Conservation (phyloP, 53 echinoderm and acorn worm genomes). For the Mesocentrotus franciscanus region DNA sequence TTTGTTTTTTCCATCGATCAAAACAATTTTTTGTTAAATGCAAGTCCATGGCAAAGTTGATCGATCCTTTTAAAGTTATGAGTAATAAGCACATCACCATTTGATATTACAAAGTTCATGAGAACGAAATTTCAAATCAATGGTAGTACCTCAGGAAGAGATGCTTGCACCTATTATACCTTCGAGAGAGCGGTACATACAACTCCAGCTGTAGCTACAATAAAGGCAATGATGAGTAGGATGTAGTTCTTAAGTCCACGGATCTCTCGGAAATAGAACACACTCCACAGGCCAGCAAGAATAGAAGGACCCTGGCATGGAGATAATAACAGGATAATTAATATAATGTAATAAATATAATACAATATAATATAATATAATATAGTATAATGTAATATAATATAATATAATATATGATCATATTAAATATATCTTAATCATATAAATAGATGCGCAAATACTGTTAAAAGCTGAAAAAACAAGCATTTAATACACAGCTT, state of each 20-base stretch:
- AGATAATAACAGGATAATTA: not conserved
- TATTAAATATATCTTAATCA: too few species aligned
- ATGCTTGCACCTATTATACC: slow-evolving; percentile 14
- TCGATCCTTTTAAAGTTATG: too few species aligned
- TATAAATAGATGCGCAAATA: too few species aligned
- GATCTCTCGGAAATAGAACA: slow-evolving; percentile 88
- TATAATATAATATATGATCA: too few species aligned
- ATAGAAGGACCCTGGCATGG: slow-evolving; percentile 86
- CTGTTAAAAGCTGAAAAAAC: too few species aligned
- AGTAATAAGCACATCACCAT: too few species aligned
- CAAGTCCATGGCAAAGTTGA: too few species aligned
- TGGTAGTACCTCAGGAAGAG: not conserved
- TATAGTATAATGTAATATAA: not conserved
- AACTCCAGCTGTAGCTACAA: slow-evolving; percentile 79
- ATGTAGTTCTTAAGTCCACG: slow-evolving; percentile 84
- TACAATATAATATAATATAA: not conserved
- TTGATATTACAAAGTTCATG: not conserved
- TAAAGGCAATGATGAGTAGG: slow-evolving; percentile 77
- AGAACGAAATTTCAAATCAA: not conserved
- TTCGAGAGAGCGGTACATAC: slow-evolving; percentile 84
- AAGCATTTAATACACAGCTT: too few species aligned
- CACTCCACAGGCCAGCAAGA: slow-evolving; percentile 91
- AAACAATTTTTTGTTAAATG: too few species aligned
- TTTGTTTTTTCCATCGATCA: too few species aligned
- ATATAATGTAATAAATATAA: not conserved